Evolutionary conservation across 2,888 invertebrate species (phyloP).

Genomic region (Chromoteleia sp.): DNA sequence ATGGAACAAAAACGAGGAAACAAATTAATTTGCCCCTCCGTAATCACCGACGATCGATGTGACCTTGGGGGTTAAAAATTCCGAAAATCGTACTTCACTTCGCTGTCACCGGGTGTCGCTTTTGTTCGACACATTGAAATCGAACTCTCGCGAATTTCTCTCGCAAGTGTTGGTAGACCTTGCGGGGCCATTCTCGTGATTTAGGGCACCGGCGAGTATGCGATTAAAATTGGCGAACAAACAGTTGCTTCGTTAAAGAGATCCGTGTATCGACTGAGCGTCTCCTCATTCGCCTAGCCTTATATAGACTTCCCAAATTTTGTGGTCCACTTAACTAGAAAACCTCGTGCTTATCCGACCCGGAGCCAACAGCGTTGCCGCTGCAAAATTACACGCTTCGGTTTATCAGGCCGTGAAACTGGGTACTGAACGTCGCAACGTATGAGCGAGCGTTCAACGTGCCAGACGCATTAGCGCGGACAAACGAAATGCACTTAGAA

Average conservation of each 20-base stretch:
- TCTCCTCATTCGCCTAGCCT: slow-evolving; percentile 82
- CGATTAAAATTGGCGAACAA: slow-evolving; percentile 53
- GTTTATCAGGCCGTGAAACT: slow-evolving; percentile 87
- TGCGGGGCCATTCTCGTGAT: slow-evolving; percentile 43
- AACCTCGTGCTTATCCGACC: slow-evolving; percentile 86
- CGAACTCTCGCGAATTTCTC: not conserved
- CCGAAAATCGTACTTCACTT: slow-evolving; percentile 21
- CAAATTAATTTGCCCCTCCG: too few species aligned
- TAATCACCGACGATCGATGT: too few species aligned
- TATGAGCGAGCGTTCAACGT: slow-evolving; percentile 72
- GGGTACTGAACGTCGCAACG: slow-evolving; percentile 82
- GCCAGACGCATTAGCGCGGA: slow-evolving; percentile 65
- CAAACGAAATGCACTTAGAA: slow-evolving; percentile 48
- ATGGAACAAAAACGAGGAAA: too few species aligned
- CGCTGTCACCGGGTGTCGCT: slow-evolving; percentile 29
- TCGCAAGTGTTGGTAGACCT: slow-evolving; percentile 7
- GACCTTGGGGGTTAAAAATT: not conserved
- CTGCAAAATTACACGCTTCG: slow-evolving; percentile 88
- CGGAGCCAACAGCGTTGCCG: slow-evolving; percentile 82
- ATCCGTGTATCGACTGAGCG: slow-evolving; percentile 80
- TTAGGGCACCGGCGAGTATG: slow-evolving; percentile 21
- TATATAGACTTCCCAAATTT: slow-evolving; percentile 87
- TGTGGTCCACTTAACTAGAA: slow-evolving; percentile 88
- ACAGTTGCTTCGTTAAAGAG: slow-evolving; percentile 75
- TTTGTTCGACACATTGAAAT: not conserved